Percentiles rank a stretch among this genome's conserved stretches.
phyloP scores from a whole-genome alignment of 92 coral and sea anemone species.

The Phenganax subtilis region DNA sequence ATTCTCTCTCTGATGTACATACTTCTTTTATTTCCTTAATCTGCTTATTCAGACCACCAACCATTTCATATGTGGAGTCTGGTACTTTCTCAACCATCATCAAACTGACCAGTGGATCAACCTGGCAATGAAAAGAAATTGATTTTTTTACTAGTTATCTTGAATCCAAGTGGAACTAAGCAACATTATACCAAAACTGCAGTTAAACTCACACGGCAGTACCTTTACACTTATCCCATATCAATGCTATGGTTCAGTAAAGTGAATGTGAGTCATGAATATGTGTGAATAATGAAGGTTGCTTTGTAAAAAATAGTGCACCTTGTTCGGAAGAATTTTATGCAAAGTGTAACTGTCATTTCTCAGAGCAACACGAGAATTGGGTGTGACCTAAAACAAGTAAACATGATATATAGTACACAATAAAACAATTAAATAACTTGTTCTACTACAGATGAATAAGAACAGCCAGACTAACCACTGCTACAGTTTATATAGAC shows the following conservation, averaged over 20 bases:
- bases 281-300: too few relatives aligned
- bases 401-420: not conserved
- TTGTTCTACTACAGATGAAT: not conserved
- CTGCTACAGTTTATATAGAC: not conserved
- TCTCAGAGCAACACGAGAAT: conserved; percentile 95
- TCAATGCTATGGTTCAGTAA: too few relatives aligned
- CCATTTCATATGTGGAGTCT: conserved; percentile 99
- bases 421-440: not conserved
- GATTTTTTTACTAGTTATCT: not conserved
- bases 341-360: conserved; percentile 97
- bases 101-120: conserved; percentile 96
- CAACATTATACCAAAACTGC: too few relatives aligned
- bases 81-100: conserved; percentile 99
- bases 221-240: too few relatives aligned
- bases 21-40: conserved; percentile 99
- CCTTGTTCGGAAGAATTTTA: conserved; percentile 96
- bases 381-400: conserved; percentile 76
- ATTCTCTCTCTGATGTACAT: not conserved
- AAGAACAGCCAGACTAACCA: not conserved
- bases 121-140: conserved; percentile 40
- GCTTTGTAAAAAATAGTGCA: conserved; percentile 16
- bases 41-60: conserved; percentile 97
- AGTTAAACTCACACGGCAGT: too few relatives aligned
- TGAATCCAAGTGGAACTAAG: too few relatives aligned
- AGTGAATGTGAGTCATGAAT: too few relatives aligned